Evolutionary conservation across 1,140 invertebrate species (phyloP), one percentile per base, ranked within the genome.

Genomic region (Mylabris phalerata): DNA sequence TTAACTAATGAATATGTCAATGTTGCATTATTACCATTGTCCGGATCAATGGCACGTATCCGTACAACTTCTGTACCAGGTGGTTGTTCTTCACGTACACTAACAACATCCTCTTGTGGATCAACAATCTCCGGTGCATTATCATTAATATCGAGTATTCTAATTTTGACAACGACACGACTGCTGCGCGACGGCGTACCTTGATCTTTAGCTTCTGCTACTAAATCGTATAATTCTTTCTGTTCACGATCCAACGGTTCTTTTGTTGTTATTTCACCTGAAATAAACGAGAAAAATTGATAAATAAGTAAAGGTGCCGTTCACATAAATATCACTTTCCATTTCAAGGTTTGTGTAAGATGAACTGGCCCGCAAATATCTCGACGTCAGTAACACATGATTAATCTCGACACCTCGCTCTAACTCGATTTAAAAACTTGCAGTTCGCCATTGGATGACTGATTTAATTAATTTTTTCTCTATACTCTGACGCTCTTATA

Each of bases 101-200:
- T 90, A 1, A 95, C 85, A 4, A 91, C 84, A 71, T 92, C 88
- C 71, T 92, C 89, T 68, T 88, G 84, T 4, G 90, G 92, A 74
- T 93, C 90, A 32, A 92, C 82, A 55, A 95, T 92, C 73, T 88
- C 84, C 9, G 92, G 92, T 6, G 86, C 80, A 76, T 96, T 95
- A 75, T 97, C 93, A 73, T 97, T 97, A 3, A 92, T 84, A 73
- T 96, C 93, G 10, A 83, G 80, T 3, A 92, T 84, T 56, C 79
- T 77, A 0, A 97, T 82, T 62, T 84, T 79, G 47, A 96, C 76
- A 4, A 85, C 79, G 0, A 90, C 87, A 60, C 89, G 77, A 10
- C 85, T 80, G 54, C 85, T 86, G 50, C 86, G 80, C 1, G 87
- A 82, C 0, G 92, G 88, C 2, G 77, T 80, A 0, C 94, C 94